Base-by-base conservation (phyloP, 2,888 invertebrate species). In the Tenodera sinensis region DNA sequence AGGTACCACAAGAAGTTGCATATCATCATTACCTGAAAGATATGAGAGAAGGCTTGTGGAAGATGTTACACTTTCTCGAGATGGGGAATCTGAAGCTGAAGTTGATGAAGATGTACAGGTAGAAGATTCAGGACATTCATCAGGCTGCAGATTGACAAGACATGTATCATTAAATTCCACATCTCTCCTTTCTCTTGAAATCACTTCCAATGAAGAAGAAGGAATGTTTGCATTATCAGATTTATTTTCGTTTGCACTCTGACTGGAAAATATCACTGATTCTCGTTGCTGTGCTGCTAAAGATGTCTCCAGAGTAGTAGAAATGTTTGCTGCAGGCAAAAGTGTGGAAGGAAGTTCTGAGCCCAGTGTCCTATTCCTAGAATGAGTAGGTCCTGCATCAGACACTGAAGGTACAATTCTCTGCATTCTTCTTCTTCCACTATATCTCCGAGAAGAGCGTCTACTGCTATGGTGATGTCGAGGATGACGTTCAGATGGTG, bases 1-100 rank as follows among this genome's bases (percentile, higher is more conserved):
- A 34, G 89, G 85, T 25, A 85, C 47, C 9, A 90, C 89, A 9
- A 90, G 89, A 28, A 90, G 86, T 28, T 88, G 89, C 8, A 87
- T 89, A 34, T 90, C 90, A 34, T 90, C 90, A 54, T 88, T 89
- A n/a, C 86, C 88, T 3, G 90, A 90, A 42, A 88, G 85, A 83
- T 85, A 89, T 28, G 90, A 90, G 83, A 89, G 28, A 20, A 88
- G 54, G 34, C 90, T 90, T 12, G 89, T 90, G 20, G 92, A 92
- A 27, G 92, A 91, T 27, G 91, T 91, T 25, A 91, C 88, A 88
- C 92, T 92, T 84, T 91, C 91, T 71, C 92, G 90, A 84, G 91
- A 91, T 0, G 91, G 92, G 83, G 92, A 92, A 30, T 84, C 88
- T 6, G 90, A 90, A 28, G 88, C 81, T 14, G 91, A 90, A 8